Percentiles rank a stretch among this genome's conserved stretches.
phyloP scores from a whole-genome alignment of 2,888 invertebrate genomes.

The Pollenia angustigena region DNA sequence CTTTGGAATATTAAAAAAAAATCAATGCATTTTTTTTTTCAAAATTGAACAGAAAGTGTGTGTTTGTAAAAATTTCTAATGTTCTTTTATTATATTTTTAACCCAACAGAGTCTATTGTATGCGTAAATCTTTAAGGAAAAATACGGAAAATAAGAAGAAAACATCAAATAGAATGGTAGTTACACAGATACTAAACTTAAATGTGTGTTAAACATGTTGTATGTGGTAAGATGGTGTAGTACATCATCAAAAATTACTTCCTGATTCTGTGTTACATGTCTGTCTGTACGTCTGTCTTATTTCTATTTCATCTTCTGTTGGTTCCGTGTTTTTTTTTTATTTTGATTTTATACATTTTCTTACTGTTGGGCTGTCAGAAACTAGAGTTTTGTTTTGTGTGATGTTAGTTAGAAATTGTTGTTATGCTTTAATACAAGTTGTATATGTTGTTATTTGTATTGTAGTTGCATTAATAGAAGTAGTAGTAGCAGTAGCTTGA shows the following conservation, averaged over 20 bases:
- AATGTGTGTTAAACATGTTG: conserved; percentile 22
- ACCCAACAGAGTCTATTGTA: conserved; percentile 36
- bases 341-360: conserved; percentile 3
- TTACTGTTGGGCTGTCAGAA: conserved; percentile 58
- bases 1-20: conserved; percentile 36
- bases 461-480: conserved; percentile 39
- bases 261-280: conserved; percentile 71
- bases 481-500: conserved; percentile 54
- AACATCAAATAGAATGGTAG: conserved; percentile 33
- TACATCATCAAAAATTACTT: conserved; percentile 72
- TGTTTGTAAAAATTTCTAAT: background rate
- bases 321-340: conserved; percentile 15
- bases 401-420: conserved; percentile 55
- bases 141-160: conserved; percentile 15
- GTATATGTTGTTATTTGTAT: conserved; percentile 19
- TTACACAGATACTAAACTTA: conserved; percentile 42
- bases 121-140: conserved; percentile 49
- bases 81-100: conserved; percentile 20
- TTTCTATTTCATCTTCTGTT: conserved; percentile 45
- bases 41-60: background rate
- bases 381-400: conserved; percentile 59
- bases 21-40: conserved; percentile 8
- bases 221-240: conserved; percentile 59
- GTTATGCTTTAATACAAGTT: conserved; percentile 50
- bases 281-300: conserved; percentile 48